phyloP scores from a whole-genome alignment of 2,888 invertebrate species.

The Leuctra nigra region DNA sequence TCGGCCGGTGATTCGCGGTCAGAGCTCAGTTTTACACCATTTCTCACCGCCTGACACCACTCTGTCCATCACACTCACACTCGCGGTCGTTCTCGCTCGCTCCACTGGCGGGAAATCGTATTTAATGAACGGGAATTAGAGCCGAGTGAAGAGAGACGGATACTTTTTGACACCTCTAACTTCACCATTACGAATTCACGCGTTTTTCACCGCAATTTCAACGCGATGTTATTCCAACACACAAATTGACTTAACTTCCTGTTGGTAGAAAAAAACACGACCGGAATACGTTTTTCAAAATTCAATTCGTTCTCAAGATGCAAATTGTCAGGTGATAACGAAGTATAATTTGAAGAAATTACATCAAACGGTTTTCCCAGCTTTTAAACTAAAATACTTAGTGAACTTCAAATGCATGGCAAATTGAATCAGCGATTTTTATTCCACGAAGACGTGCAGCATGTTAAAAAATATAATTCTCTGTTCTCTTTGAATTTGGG shows the following conservation, averaged over 20 bases:
- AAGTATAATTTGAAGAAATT: no score
- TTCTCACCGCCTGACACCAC: neutral
- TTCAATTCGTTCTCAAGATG: no score
- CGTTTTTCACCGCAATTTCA: conserved; percentile 14
- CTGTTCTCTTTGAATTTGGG: no score
- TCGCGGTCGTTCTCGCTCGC: neutral
- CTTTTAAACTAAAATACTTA: no score
- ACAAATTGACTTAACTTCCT: neutral
- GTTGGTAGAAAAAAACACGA: no score
- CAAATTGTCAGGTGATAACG: no score
- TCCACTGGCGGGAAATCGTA: conserved; percentile 21
- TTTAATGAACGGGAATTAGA: conserved; percentile 26
- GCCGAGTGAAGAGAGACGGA: conserved; percentile 8
- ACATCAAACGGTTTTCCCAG: no score
- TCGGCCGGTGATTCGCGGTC: neutral
- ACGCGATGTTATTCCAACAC: neutral
- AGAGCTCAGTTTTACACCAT: neutral
- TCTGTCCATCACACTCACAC: neutral
- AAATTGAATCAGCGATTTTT: no score
- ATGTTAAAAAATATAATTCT: no score
- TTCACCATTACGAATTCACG: conserved; percentile 6
- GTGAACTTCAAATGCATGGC: no score
- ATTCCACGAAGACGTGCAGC: no score
- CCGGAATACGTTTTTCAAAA: conserved; percentile 11
- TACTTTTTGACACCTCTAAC: neutral